Conservation (phyloP, 2,888 invertebrate species). For the Metopia argyrocephala region DNA sequence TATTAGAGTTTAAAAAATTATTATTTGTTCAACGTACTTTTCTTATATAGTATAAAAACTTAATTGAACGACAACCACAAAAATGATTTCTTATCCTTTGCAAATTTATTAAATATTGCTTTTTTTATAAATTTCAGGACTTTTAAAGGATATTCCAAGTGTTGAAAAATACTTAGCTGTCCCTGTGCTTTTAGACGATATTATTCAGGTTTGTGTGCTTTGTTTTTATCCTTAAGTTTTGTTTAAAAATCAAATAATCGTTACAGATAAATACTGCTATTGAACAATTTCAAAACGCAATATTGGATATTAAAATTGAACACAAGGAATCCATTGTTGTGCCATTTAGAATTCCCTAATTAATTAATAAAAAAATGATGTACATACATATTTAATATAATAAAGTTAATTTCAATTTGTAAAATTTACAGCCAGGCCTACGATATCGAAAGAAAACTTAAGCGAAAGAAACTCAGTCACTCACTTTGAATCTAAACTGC, state of each 20-base stretch:
- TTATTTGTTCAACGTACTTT: too few relatives aligned
- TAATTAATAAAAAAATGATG: background rate
- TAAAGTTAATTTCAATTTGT: too few relatives aligned
- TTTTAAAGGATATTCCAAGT: slow-evolving; percentile 86
- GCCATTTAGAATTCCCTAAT: slow-evolving; percentile 88
- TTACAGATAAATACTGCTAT: slow-evolving; percentile 81
- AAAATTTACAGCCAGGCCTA: too few relatives aligned
- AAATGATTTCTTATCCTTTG: too few relatives aligned
- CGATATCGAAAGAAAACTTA: too few relatives aligned
- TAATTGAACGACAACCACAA: too few relatives aligned
- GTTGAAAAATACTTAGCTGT: slow-evolving; percentile 84
- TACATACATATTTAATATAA: background rate
- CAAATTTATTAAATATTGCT: background rate
- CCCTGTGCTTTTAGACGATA: slow-evolving; percentile 84
- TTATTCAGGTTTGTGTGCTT: slow-evolving; percentile 82
- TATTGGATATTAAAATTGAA: slow-evolving; percentile 44
- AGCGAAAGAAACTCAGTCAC: too few relatives aligned
- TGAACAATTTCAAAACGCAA: slow-evolving; percentile 19
- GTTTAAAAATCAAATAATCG: slow-evolving; percentile 66
- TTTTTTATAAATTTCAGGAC: slow-evolving; percentile 72
- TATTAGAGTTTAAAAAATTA: too few relatives aligned
- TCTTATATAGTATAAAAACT: too few relatives aligned
- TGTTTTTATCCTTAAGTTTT: background rate
- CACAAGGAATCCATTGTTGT: slow-evolving; percentile 85
- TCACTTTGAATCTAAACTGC: too few relatives aligned